A percentile compares a stretch with the other conserved stretches of the same genome.
These are phyloP conservation scores for Proisotoma minuta DNA, from an alignment of 2,888 invertebrate genomes.

Conservation along the genomic window DNA sequence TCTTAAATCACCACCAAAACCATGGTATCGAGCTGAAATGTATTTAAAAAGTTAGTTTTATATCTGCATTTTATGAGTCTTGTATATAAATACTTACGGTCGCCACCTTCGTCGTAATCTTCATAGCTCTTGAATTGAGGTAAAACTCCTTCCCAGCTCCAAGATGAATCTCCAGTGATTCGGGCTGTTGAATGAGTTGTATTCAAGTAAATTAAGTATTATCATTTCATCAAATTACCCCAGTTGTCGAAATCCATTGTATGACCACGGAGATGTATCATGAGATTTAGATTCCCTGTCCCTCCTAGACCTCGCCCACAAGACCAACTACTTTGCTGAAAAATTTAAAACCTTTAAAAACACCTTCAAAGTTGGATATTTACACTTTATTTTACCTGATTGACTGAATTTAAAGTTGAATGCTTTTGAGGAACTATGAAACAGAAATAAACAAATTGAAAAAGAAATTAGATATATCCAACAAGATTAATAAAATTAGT, in stretches of 20 bases:
- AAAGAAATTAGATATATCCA: too few relatives aligned
- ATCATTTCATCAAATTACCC: constrained; percentile 15
- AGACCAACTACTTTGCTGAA: constrained; percentile 20
- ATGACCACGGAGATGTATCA: constrained; percentile 30
- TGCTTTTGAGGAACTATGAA: constrained; percentile 28
- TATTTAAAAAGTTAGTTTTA: background rate
- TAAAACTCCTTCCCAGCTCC: constrained; percentile 31
- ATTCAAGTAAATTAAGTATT: background rate
- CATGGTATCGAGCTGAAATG: constrained; percentile 26
- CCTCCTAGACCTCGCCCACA: constrained; percentile 27
- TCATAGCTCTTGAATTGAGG: constrained; percentile 28
- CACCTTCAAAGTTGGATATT: background rate
- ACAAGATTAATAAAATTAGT: too few relatives aligned
- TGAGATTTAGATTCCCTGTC: constrained; percentile 21
- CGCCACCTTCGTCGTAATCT: constrained; percentile 22
- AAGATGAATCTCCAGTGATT: constrained; percentile 18
- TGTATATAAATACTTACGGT: constrained; percentile 10
- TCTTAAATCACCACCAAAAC: constrained; percentile 36
- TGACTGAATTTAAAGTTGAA: constrained; percentile 17
- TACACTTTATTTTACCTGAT: constrained; percentile 10
- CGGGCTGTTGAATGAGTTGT: constrained; percentile 2
- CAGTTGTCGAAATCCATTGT: constrained; percentile 23
- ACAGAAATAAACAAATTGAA: too few relatives aligned
- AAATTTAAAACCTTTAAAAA: background rate
- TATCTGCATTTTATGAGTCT: background rate